Base-by-base conservation (phyloP, 2,113 vertebrate genomes). In the Tetrao urogallus region DNA sequence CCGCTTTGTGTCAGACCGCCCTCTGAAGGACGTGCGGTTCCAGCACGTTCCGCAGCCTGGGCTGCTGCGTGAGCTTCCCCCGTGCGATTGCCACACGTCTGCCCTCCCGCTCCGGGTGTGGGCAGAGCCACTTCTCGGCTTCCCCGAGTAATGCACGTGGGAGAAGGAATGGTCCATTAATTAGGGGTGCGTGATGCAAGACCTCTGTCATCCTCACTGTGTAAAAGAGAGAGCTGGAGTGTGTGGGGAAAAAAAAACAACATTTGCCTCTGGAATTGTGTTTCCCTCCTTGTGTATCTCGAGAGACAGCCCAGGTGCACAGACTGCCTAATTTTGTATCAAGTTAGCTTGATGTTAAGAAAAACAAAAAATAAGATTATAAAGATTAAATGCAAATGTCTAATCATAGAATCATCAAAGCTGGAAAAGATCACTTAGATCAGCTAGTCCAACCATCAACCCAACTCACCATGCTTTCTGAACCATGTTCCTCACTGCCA, bases 161-260 rank as follows among this genome's bases (percentile, higher is more conserved):
- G 30, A 57, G 61, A 4, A 11, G 4, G 28, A 57, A 32, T 18
- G 54, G 17, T 17, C 52, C 27, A 16, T 54, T 30, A 16, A 30
- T 17, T 30, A 54, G 52, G 27, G 30, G 30, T 19, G 24, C 4
- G 60, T 8, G 81, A 21, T 40, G 54, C n/a, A 36, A 8, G 36
- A 66, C 66, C 8, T 5, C 12, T 4, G 22, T 8, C 58, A 5
- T 10, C 5, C 30, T 22, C 5, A 4, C 8, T 12, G n/a, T 4
- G 2, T 8, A 12, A 10, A 43, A 18, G 0, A n/a, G 1, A 18
- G 56, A 6, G 19, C 14, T 5, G 34, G 13, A 13, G 45, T 9
- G 2, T 13, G 7, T 1, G 60, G 60, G 25, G 28, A 10, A 60
- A 34, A 75, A 10, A 60, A 34, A 74, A 70, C 19, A 6, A 16